Evolutionary conservation across 2,888 invertebrate species (phyloP).

Genomic region (Philonicus albiceps): DNA sequence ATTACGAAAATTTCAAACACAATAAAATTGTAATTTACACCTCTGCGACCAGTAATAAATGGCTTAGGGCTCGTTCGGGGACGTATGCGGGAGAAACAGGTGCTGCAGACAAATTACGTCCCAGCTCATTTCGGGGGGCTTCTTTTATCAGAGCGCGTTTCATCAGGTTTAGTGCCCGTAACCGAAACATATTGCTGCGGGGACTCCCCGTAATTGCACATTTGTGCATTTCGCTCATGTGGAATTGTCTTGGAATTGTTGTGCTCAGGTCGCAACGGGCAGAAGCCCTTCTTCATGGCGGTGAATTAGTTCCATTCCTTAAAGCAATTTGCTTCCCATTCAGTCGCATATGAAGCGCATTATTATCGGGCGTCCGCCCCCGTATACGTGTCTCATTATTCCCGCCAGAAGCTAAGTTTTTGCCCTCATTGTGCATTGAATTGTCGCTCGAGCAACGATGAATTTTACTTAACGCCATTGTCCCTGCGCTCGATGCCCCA

Average conservation of each 20-base stretch:
- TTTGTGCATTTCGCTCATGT: not conserved
- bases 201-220: not conserved
- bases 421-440: not conserved
- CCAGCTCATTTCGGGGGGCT: not conserved
- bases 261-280: not conserved
- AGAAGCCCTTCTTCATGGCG: not conserved
- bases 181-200: not conserved
- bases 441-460: not conserved
- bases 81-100: not conserved
- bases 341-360: not conserved
- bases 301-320: not conserved
- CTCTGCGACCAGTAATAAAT: slow-evolving; percentile 5
- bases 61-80: not conserved
- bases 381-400: not conserved
- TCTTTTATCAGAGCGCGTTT: not conserved
- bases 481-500: not conserved
- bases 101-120: not conserved
- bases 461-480: not conserved
- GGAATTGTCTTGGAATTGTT: not conserved
- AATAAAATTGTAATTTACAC: slow-evolving; percentile 25
- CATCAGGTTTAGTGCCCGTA: not conserved
- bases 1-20: slow-evolving; percentile 27
- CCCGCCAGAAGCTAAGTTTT: not conserved
- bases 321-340: not conserved
- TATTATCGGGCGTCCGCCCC: not conserved